These are phyloP conservation scores for Neoitamus cyanurus DNA, from an alignment of 2,888 invertebrate species.

Conservation along the genomic window DNA sequence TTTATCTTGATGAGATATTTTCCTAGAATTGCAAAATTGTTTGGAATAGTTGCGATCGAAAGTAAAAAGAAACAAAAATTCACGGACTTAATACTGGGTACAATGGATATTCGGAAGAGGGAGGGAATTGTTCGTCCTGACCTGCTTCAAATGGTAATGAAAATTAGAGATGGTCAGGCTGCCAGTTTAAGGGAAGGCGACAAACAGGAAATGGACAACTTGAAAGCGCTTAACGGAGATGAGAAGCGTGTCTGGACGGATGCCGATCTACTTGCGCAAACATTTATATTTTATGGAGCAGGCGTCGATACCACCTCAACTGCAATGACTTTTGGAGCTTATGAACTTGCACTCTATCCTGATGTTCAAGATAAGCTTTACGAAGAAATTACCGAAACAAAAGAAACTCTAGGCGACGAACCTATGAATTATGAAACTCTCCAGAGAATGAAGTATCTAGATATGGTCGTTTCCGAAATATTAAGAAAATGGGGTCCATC, in stretches of 20 bases:
- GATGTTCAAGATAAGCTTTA: conserved; percentile 70
- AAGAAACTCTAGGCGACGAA: conserved; percentile 64
- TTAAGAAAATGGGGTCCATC: conserved; percentile 69
- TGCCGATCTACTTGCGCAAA: conserved; percentile 71
- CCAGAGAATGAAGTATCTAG: conserved; percentile 72
- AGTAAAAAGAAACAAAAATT: conserved; percentile 63
- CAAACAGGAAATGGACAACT: neutral
- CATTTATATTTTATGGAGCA: conserved; percentile 70
- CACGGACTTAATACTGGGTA: conserved; percentile 63
- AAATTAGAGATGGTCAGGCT: neutral
- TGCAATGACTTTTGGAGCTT: conserved; percentile 68
- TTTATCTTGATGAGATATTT: conserved; percentile 49
- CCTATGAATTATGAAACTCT: conserved; percentile 70
- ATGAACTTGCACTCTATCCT: conserved; percentile 71
- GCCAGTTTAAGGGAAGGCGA: conserved; percentile 64
- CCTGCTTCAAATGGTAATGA: conserved; percentile 70
- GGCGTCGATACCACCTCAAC: conserved; percentile 69
- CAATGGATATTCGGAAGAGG: conserved; percentile 67
- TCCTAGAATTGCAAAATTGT: conserved; percentile 51
- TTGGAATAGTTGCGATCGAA: conserved; percentile 61
- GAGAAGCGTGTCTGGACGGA: conserved; percentile 64
- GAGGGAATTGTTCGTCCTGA: conserved; percentile 68
- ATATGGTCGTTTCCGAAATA: conserved; percentile 69
- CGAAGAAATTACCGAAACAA: conserved; percentile 69
- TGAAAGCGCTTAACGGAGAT: conserved; percentile 55